These are phyloP conservation scores for Drosophila bipectinata DNA, from an alignment of 1,140 invertebrate species.

Conservation along the genomic window DNA sequence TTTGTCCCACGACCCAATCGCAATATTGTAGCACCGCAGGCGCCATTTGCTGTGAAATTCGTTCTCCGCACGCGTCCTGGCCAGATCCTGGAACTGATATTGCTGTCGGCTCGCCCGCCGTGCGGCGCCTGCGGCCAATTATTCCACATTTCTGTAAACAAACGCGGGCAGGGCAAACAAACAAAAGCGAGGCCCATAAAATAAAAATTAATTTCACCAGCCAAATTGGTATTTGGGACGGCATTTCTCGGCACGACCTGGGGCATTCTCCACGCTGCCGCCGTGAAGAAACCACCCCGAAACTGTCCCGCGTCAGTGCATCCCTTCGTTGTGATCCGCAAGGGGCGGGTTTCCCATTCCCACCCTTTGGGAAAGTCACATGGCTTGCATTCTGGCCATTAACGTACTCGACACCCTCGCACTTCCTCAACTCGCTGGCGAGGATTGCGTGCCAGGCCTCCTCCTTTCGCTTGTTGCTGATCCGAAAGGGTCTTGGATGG, in stretches of 20 bases:
- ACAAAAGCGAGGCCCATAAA: slow-evolving; percentile 64
- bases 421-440: slow-evolving; percentile 25
- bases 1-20: slow-evolving; percentile 3
- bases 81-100: slow-evolving; percentile 10
- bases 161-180: slow-evolving; percentile 31
- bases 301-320: slow-evolving; percentile 14
- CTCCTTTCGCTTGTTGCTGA: slow-evolving; percentile 35
- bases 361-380: slow-evolving; percentile 49
- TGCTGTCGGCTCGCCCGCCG: slow-evolving; percentile 17
- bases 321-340: slow-evolving; percentile 35
- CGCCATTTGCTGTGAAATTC: slow-evolving; percentile 16
- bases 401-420: slow-evolving; percentile 71
- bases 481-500: slow-evolving; percentile 10
- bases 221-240: slow-evolving; percentile 74
- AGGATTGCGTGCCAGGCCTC: slow-evolving; percentile 48
- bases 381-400: slow-evolving; percentile 67
- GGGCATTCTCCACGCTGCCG: slow-evolving; percentile 36
- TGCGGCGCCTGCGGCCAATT: slow-evolving; percentile 63
- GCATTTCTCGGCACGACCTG: slow-evolving; percentile 55
- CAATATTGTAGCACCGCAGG: slow-evolving; percentile 21
- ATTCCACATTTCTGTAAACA: slow-evolving; percentile 76
- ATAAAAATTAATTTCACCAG: slow-evolving; percentile 80
- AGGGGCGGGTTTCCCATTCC: slow-evolving; percentile 44
- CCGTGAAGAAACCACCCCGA: slow-evolving; percentile 62
- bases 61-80: slow-evolving; percentile 23